phyloP scores from a whole-genome alignment of 2,113 vertebrate genomes.

The Tenrec ecaudatus region DNA sequence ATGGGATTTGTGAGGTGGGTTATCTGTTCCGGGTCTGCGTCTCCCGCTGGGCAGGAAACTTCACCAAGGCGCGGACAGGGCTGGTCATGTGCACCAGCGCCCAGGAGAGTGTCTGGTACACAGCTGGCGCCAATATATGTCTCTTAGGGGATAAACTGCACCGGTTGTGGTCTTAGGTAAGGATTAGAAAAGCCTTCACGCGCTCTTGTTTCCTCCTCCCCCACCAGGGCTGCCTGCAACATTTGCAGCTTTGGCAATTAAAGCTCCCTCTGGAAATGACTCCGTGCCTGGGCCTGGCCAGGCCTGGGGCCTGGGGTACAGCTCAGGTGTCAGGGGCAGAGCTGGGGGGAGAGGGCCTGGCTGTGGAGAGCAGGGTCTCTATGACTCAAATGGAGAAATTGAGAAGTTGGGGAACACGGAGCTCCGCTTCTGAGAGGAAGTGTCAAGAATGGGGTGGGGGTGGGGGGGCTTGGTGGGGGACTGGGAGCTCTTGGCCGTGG shows the following conservation, averaged over 20 bases:
- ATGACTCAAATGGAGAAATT: conserved; percentile 30
- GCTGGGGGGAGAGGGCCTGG: background rate
- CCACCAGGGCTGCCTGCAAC: background rate
- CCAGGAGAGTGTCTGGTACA: background rate
- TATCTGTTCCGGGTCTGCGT: conserved; percentile 37
- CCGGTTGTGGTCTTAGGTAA: background rate
- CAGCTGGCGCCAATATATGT: background rate
- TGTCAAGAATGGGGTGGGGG: too few species aligned
- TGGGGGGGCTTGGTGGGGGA: too few species aligned
- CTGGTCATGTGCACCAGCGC: background rate
- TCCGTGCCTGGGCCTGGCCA: background rate
- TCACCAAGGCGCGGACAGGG: background rate
- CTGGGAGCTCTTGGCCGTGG: conserved; percentile 12
- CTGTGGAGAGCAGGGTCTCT: conserved; percentile 26
- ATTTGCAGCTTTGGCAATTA: background rate
- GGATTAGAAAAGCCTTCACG: background rate
- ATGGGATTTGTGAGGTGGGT: background rate
- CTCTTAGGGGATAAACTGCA: background rate
- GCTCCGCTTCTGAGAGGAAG: conserved; percentile 66
- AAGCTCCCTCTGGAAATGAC: conserved; percentile 29
- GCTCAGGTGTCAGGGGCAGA: conserved; percentile 57
- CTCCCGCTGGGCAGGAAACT: background rate
- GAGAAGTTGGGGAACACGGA: conserved; percentile 45
- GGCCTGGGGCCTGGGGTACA: background rate
- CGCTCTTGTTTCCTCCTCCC: background rate